phyloP scores from a whole-genome alignment of 1,140 invertebrate genomes.

The Pseudomyrmex flavicornis region DNA sequence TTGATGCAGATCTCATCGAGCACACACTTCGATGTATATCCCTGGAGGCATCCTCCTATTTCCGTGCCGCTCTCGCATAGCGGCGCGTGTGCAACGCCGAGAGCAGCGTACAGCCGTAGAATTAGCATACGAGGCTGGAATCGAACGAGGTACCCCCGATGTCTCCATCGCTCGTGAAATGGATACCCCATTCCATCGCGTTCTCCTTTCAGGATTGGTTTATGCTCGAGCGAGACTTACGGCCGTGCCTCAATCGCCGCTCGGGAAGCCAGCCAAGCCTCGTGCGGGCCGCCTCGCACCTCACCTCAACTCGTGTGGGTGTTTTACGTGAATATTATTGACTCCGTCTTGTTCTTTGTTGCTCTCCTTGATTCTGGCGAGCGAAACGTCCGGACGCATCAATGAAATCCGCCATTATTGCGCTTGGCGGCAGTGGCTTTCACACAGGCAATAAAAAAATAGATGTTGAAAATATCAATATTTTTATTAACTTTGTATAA shows the following conservation, averaged over 20 bases:
- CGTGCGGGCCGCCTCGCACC: conserved; percentile 42
- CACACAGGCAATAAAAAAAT: background rate
- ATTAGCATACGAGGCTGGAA: conserved; percentile 79
- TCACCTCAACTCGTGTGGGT: conserved; percentile 74
- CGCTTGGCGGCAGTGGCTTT: background rate
- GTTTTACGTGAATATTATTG: conserved; percentile 80
- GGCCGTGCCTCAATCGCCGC: conserved; percentile 72
- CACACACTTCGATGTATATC: conserved; percentile 58
- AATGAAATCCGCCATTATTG: conserved; percentile 18
- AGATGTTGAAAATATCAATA: too few species aligned
- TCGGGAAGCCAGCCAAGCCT: conserved; percentile 53
- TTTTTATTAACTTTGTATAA: too few species aligned
- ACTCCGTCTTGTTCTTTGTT: conserved; percentile 63
- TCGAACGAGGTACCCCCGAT: conserved; percentile 79
- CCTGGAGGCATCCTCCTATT: conserved; percentile 67
- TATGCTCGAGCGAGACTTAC: conserved; percentile 79
- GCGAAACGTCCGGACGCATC: conserved; percentile 16
- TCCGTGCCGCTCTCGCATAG: conserved; percentile 52
- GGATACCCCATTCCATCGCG: conserved; percentile 79
- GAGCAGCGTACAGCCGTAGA: conserved; percentile 68
- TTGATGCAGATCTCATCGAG: conserved; percentile 48
- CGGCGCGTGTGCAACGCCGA: conserved; percentile 48
- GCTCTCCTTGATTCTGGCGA: background rate
- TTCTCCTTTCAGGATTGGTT: conserved; percentile 82
- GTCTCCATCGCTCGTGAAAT: conserved; percentile 83